These are phyloP conservation scores for Vulpes ferrilata DNA, from an alignment of 2,113 vertebrate species.

Conservation along the genomic window DNA sequence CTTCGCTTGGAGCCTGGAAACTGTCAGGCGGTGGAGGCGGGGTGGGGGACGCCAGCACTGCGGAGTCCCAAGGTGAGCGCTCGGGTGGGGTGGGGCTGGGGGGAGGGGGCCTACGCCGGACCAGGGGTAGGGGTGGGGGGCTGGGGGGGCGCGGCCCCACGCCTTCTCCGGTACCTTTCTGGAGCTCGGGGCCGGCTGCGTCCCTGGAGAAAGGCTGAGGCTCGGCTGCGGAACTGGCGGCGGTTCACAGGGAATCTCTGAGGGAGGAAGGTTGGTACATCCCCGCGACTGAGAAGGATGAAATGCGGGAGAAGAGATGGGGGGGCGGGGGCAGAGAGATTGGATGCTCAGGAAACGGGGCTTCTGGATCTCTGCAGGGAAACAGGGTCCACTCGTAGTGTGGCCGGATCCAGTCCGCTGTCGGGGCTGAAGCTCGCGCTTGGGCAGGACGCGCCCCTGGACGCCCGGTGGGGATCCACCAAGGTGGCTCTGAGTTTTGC, in stretches of 20 bases:
- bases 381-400: neutral
- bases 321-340: neutral
- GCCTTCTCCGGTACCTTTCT: neutral
- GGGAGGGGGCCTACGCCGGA: fast-evolving
- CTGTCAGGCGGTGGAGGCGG: neutral
- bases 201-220: neutral
- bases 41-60: neutral
- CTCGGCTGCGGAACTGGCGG: fast-evolving
- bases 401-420: too few relatives aligned
- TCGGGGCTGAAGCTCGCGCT: neutral
- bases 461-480: neutral
- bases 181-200: neutral
- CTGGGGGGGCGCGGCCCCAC: too few relatives aligned
- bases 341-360: fast-evolving
- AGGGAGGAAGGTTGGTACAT: neutral
- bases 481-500: neutral
- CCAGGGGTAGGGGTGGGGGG: too few relatives aligned
- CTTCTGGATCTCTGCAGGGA: neutral
- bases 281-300: neutral
- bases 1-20: neutral
- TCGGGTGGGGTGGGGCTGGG: neutral
- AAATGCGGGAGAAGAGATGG: neutral
- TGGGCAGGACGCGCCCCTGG: neutral
- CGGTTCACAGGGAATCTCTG: neutral
- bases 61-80: neutral